These are phyloP conservation scores for Saturnia japonica DNA, from an alignment of 2,888 invertebrate genomes.

Conservation along the genomic window DNA sequence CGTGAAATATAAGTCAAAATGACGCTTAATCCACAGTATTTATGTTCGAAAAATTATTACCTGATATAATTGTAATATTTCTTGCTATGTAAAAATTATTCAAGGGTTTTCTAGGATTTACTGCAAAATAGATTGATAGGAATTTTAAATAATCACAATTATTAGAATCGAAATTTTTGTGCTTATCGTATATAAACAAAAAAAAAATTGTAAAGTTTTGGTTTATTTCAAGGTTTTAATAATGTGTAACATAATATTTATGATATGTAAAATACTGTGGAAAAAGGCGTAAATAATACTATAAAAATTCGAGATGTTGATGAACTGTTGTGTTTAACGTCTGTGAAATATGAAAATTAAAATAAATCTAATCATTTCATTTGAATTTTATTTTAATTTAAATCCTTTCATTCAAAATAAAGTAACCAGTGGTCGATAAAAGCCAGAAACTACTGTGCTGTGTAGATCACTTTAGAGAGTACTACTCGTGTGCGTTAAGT, in stretches of 20 bases:
- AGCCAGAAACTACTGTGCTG: neutral
- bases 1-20: neutral
- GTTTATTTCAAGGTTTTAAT: neutral
- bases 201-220: neutral
- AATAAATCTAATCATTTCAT: neutral
- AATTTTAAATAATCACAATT: neutral
- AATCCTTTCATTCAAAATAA: neutral
- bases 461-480: too few relatives aligned
- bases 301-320: neutral
- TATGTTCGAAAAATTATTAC: neutral
- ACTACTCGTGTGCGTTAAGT: too few relatives aligned
- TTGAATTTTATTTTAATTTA: neutral
- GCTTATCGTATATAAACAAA: neutral
- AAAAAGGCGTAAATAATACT: neutral
- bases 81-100: neutral
- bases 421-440: neutral
- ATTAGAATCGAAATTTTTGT: neutral
- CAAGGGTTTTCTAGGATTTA: neutral
- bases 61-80: neutral
- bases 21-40: neutral
- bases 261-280: neutral
- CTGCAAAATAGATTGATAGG: neutral
- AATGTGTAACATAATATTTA: neutral
- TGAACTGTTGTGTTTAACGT: neutral
- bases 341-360: constrained; percentile 1